Percentiles rank a stretch among this genome's conserved stretches.
Conservation (phyloP, 2,888 invertebrate genomes). For the Frankliniella intonsa region DNA sequence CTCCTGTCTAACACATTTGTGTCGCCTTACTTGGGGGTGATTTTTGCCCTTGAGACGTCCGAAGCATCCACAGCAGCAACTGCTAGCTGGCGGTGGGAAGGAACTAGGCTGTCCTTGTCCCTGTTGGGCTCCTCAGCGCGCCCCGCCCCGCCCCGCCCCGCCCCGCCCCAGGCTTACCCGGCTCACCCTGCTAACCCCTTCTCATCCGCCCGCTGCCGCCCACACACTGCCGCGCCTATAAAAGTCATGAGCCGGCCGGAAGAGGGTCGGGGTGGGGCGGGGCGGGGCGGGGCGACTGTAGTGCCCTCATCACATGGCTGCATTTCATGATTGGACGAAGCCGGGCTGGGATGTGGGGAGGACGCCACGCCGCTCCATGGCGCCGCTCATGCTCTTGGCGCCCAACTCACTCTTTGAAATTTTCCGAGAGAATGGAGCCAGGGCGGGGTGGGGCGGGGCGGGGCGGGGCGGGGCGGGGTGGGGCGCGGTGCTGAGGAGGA, state of each 20-base stretch:
- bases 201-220: not conserved
- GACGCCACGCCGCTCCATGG: too few relatives aligned
- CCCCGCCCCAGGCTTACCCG: not conserved
- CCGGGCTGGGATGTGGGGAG: too few relatives aligned
- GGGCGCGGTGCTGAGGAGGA: not conserved
- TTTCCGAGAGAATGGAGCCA: too few relatives aligned
- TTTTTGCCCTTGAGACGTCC: too few relatives aligned
- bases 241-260: not conserved
- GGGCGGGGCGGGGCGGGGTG: constrained; percentile 2
- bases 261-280: not conserved
- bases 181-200: too few relatives aligned
- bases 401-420: too few relatives aligned
- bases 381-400: too few relatives aligned
- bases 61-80: too few relatives aligned
- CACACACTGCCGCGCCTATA: not conserved
- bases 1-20: too few relatives aligned
- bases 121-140: not conserved
- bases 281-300: not conserved
- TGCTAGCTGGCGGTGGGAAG: not conserved
- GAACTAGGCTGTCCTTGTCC: not conserved
- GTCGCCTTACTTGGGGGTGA: too few relatives aligned
- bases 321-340: not conserved
- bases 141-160: not conserved
- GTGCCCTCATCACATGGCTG: not conserved
- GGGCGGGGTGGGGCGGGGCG: not conserved